These are phyloP conservation scores for Mimumesa dahlbomi DNA, from an alignment of 2,888 invertebrate genomes.

Conservation along the genomic window DNA sequence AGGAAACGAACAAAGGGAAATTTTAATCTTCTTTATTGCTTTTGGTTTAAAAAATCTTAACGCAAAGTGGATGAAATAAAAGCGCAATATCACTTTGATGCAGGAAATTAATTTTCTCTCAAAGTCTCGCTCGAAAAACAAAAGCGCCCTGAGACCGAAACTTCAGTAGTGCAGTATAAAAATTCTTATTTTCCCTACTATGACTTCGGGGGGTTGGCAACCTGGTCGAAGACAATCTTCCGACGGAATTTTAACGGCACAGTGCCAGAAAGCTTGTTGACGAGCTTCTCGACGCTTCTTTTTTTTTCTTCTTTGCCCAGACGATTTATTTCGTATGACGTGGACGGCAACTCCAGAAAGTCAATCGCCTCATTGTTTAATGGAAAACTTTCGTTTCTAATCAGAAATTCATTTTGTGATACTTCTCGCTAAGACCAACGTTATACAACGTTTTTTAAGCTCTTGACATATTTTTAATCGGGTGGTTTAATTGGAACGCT, in stretches of 20 bases:
- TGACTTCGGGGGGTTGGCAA: constrained; percentile 45
- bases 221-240: constrained; percentile 40
- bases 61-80: no score
- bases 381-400: no score
- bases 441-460: no score
- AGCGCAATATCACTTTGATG: neutral
- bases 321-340: constrained; percentile 42
- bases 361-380: constrained; percentile 12
- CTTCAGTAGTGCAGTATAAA: neutral
- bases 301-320: constrained; percentile 12
- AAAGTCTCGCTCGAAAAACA: neutral
- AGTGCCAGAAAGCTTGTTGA: constrained; percentile 66
- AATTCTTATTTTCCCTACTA: constrained; percentile 27
- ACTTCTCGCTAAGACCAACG: neutral
- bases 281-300: constrained; percentile 40
- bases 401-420: neutral
- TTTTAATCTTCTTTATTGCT: no score
- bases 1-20: no score
- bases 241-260: constrained; percentile 57
- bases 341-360: constrained; percentile 1
- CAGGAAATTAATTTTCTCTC: constrained; percentile 27
- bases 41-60: no score
- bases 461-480: no score
- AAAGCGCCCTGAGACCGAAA: neutral
- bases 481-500: no score